Base-by-base conservation (phyloP, 2,113 vertebrate genomes). In the Malurus elegans region DNA sequence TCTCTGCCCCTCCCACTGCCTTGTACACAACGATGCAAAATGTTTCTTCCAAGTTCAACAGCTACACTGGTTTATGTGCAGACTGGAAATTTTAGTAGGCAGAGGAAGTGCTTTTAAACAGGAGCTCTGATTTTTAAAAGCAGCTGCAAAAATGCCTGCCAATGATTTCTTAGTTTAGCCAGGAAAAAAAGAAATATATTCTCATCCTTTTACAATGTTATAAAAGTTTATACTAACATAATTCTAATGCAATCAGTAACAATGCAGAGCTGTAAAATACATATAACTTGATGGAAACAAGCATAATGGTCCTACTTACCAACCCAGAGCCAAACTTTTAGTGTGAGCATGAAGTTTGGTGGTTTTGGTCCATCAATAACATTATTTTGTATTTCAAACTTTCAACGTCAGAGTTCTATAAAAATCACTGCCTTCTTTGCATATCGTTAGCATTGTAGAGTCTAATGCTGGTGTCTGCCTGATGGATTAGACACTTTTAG, bases 101-200 rank as follows among this genome's bases (percentile, higher is more conserved):
- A 87, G 53, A 81, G 66, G 14, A 84, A 69, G 11, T 60, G 36
- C 65, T 72, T 85, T 64, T 81, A 79, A 72, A 58, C 60, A 64
- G 62, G 17, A 81, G 29, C 53, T 92, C 57, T 92, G 70, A 50
- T 87, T 89, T 91, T 86, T 91, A 69, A 57, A 95, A 87, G 79
- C 54, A 79, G 60, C 66, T 90, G 50, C 79, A 87, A 79, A 93
- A 92, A 36, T 29, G 34, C 57, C 25, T 89, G 29, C 32, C 18
- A 31, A 5, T 58, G 70, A 47, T 91, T 73, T 69, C 34, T 79
- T 85, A 57, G 79, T 90, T 95, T 76, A 82, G 23, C 24, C 21
- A 85, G 50, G 26, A 67, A 84, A 64, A 67, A 87, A 91, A 73
- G 28, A 78, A 88, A 88, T 79, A 67, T 29, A 50, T 75, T 79